Evolutionary conservation across 2,888 invertebrate species (phyloP).

Genomic region (Patella ulyssiponensis): DNA sequence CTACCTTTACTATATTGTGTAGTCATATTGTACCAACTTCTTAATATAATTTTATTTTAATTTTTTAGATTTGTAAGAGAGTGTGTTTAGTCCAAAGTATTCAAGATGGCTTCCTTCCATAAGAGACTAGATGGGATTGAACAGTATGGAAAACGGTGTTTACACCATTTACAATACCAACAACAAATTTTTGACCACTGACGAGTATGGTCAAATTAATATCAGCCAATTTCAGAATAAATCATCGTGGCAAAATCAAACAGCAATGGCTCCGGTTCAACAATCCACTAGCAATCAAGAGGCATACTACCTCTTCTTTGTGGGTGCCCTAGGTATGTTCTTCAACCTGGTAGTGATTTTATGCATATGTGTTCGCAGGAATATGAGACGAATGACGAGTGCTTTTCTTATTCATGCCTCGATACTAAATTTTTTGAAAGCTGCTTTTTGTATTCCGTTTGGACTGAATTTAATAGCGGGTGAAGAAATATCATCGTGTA

Average conservation of each 20-base stretch:
- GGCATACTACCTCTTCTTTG: conserved; percentile 68
- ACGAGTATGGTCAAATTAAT: background rate
- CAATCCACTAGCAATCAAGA: conserved; percentile 52
- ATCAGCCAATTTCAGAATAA: background rate
- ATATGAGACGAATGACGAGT: conserved; percentile 67
- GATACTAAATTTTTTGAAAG: conserved; percentile 68
- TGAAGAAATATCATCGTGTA: conserved; percentile 63
- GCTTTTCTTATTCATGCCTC: conserved; percentile 71
- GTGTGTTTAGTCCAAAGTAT: background rate
- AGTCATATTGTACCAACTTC: no score
- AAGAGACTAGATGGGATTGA: background rate
- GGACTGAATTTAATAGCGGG: conserved; percentile 66
- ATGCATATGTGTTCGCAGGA: conserved; percentile 60
- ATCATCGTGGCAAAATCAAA: background rate
- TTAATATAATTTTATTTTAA: background rate
- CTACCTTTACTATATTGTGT: no score
- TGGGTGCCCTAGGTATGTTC: conserved; percentile 64
- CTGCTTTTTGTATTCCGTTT: conserved; percentile 70
- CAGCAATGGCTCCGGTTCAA: conserved; percentile 25
- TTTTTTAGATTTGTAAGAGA: conserved; percentile 3
- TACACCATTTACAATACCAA: no score
- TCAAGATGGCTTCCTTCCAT: background rate
- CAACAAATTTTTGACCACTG: background rate
- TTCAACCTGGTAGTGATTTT: conserved; percentile 66
- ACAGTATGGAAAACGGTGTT: background rate